Evolutionary conservation across 2,888 invertebrate species (phyloP), one percentile per base, ranked within the genome.

Genomic region (Muschampia staudingeri): DNA sequence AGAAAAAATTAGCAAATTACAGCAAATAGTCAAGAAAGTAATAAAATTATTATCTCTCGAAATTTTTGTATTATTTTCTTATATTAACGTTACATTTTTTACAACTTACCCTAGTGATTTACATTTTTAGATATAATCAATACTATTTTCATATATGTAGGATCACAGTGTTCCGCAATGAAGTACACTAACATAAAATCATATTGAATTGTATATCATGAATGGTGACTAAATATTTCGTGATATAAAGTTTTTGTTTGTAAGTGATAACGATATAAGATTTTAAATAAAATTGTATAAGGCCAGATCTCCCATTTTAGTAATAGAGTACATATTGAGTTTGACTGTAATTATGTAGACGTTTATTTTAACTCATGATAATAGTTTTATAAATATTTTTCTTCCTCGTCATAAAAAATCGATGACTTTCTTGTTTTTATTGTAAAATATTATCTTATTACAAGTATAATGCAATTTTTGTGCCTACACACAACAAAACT

Each of bases 281-380:
- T 44, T 65, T 65, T 69, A 80, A 80, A 52, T 75, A n/a, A 75
- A 80, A 75, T 19, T 80, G 25, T 52, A 30, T 73, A 86, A 86
- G 77, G 86, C 87, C 88, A 91, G 91, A 91, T 92, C 91, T 92
- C 91, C 88, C 89, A 83, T 86, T 87, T 88, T 86, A 83, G 83
- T 80, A 76, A 89, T 91, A 88, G 88, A 89, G 84, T 87, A 88
- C 87, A 90, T 90, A 87, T 88, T 88, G 86, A 87, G 80, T 86
- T 84, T 80, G 83, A 83, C 87, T 88, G 86, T 85, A 80, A 76
- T n/a, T 48, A 79, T 44, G 70, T 84, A 82, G 78, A 76, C 67
- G 75, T 83, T 81, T 65, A 76, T 81, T 76, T 81, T 65, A 48
- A 76, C 61, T 76, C 44, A 44, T 81, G 19, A 75, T 12, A 12